phyloP scores from a whole-genome alignment of 2,888 invertebrate species.

The Napeogenes inachia region DNA sequence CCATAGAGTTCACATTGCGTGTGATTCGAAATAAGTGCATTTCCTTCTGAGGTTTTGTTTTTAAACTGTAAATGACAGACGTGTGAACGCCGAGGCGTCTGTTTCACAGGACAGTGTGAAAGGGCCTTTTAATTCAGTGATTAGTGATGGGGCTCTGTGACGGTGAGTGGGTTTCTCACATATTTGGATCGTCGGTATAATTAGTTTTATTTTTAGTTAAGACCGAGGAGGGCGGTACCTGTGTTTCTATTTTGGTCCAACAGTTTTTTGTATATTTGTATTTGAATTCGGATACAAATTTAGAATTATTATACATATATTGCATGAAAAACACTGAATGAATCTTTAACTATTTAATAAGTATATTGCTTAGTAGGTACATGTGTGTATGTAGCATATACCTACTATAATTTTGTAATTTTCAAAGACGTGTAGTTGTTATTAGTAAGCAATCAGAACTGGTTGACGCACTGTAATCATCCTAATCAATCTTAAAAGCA shows the following conservation, averaged over 20 bases:
- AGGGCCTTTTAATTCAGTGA: conserved; percentile 42
- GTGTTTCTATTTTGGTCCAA: not conserved
- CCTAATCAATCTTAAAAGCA: no score
- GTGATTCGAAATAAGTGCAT: conserved; percentile 21
- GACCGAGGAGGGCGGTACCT: not conserved
- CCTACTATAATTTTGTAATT: no score
- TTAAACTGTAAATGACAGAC: conserved; percentile 55
- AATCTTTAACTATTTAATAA: no score
- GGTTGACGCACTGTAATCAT: no score
- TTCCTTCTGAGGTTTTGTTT: conserved; percentile 51
- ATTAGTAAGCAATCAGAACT: no score
- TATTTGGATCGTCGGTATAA: conserved; percentile 23
- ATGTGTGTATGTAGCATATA: no score
- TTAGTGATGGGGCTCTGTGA: conserved; percentile 33
- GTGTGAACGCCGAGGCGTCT: conserved; percentile 59
- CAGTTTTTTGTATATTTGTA: no score
- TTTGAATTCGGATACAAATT: no score
- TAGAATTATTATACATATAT: no score
- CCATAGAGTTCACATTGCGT: conserved; percentile 35
- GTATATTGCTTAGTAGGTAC: no score
- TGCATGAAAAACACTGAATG: no score
- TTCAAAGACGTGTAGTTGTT: no score
- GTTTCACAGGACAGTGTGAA: conserved; percentile 59
- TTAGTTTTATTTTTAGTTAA: conserved; percentile 13
- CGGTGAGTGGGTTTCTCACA: conserved; percentile 35